These are phyloP conservation scores for Lasius platythorax DNA, from an alignment of 2,888 invertebrate species.

Conservation along the genomic window DNA sequence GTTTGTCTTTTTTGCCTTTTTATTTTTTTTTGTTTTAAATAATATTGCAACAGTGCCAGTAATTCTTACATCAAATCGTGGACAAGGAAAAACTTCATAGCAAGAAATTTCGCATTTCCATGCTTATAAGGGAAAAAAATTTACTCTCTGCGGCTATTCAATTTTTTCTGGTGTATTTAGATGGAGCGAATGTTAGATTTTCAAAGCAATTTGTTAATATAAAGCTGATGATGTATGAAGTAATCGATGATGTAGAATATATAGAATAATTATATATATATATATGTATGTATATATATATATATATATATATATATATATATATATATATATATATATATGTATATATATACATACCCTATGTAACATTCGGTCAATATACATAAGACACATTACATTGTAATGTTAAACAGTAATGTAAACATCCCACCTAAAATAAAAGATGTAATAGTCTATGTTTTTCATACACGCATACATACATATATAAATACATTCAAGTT, in stretches of 20 bases:
- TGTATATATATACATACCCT: constrained; percentile 59
- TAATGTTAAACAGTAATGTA: constrained; percentile 79
- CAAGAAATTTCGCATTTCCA: constrained; percentile 49
- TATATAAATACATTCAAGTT: constrained; percentile 73
- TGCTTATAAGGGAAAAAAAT: constrained; percentile 19
- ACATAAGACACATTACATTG: constrained; percentile 71
- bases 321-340: constrained; percentile 78
- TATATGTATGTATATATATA: too few species aligned
- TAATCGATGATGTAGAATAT: constrained; percentile 76
- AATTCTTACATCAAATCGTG: constrained; percentile 46
- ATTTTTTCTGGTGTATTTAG: constrained; percentile 13
- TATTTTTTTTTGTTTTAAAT: constrained; percentile 63
- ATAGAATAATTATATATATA: constrained; percentile 74
- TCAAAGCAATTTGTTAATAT: constrained; percentile 80
- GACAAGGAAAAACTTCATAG: background rate
- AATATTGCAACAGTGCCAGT: constrained; percentile 68
- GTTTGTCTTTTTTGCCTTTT: constrained; percentile 45
- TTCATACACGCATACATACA: constrained; percentile 77
- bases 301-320: constrained; percentile 43
- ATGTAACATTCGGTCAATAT: constrained; percentile 53
- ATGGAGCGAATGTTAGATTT: constrained; percentile 71
- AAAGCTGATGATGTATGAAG: constrained; percentile 68
- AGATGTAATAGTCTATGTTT: constrained; percentile 84
- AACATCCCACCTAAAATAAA: constrained; percentile 84
- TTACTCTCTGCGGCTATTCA: background rate